Evolutionary conservation across 64 coral and sea anemone species (phyloP).

Genomic region (Exaiptasia diaphana): DNA sequence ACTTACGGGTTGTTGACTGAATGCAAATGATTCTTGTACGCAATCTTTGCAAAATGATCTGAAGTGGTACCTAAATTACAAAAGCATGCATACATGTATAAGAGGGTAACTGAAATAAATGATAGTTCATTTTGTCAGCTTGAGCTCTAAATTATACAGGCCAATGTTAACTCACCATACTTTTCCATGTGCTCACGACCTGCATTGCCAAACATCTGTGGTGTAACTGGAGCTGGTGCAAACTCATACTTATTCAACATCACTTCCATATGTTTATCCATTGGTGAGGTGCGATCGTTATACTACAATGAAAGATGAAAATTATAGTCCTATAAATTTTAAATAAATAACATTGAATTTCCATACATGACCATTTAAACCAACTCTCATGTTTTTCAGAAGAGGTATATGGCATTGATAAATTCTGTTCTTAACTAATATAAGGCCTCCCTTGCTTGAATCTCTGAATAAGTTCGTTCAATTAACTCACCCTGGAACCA

Average conservation of each 20-base stretch:
- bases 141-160: too few relatives aligned
- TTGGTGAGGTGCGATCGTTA: conserved; percentile 69
- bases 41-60: conserved; percentile 97
- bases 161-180: conserved; percentile 53
- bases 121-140: too few relatives aligned
- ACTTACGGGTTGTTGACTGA: conserved; percentile 95
- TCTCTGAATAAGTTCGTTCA: neutral
- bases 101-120: too few relatives aligned
- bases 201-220: conserved; percentile 98
- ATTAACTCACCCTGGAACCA: conserved; percentile 49
- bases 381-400: too few relatives aligned
- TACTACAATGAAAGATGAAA: conserved; percentile 35
- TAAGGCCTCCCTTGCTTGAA: too few relatives aligned
- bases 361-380: neutral
- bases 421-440: too few relatives aligned
- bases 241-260: conserved; percentile 73
- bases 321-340: neutral
- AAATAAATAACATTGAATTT: neutral
- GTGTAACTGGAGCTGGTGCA: conserved; percentile 75
- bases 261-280: conserved; percentile 78
- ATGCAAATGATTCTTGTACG: conserved; percentile 93
- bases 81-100: too few relatives aligned
- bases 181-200: conserved; percentile 98
- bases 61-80: conserved; percentile 61
- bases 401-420: too few relatives aligned